Evolutionary conservation across 2,888 invertebrate genomes (phyloP).

Genomic region (Meghimatium bilineatum): DNA sequence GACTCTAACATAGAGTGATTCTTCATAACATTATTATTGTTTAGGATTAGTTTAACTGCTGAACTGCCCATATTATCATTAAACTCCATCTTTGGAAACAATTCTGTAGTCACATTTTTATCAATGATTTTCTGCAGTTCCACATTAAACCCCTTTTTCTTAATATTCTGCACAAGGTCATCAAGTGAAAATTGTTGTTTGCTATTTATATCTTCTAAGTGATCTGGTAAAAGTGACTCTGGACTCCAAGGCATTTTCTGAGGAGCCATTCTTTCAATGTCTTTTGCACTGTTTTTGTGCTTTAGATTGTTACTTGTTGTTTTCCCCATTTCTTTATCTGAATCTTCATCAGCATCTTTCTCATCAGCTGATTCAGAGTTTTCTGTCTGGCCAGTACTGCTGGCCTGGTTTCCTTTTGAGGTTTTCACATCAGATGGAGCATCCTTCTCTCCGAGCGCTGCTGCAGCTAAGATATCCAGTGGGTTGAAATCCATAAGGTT

Average conservation of each 20-base stretch:
- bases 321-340: conserved; percentile 47
- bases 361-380: conserved; percentile 29
- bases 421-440: conserved; percentile 40
- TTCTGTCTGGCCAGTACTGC: conserved; percentile 16
- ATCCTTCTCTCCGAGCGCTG: conserved; percentile 59
- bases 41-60: neutral
- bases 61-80: neutral
- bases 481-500: conserved; percentile 69
- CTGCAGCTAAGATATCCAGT: conserved; percentile 69
- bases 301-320: conserved; percentile 42
- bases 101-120: neutral
- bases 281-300: conserved; percentile 31
- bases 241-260: conserved; percentile 50
- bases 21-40: conserved; percentile 17
- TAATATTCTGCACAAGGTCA: conserved; percentile 37
- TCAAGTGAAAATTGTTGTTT: conserved; percentile 36
- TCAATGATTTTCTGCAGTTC: conserved; percentile 33
- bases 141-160: conserved; percentile 25
- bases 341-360: conserved; percentile 46
- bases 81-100: neutral
- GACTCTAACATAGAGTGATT: neutral
- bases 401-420: conserved; percentile 15
- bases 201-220: conserved; percentile 6
- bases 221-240: conserved; percentile 33
- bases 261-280: conserved; percentile 44